A percentile compares a stretch with the other conserved stretches of the same genome.
These are phyloP conservation scores for Mareca penelope DNA, from an alignment of 2,797 vertebrate species.

Conservation along the genomic window DNA sequence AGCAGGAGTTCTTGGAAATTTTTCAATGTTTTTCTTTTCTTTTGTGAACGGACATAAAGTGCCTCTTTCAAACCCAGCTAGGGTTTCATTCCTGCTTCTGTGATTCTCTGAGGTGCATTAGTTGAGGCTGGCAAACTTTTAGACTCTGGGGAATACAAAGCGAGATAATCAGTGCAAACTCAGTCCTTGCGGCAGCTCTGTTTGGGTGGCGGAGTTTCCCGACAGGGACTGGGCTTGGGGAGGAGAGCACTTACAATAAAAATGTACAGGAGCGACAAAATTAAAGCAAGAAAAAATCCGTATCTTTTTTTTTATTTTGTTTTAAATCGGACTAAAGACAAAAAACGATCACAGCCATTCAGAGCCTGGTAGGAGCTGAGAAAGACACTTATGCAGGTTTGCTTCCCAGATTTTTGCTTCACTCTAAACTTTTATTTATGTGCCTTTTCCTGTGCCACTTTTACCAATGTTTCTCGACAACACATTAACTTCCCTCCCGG, in stretches of 20 bases:
- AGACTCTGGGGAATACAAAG: constrained; percentile 33
- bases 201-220: constrained; percentile 41
- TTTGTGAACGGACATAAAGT: constrained; percentile 65
- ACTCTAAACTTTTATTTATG: constrained; percentile 76
- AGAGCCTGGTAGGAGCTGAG: not conserved
- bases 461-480: constrained; percentile 83
- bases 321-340: not conserved
- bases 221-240: not conserved
- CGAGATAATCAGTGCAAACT: constrained; percentile 35
- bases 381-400: constrained; percentile 16
- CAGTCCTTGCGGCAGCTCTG: not conserved
- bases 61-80: constrained; percentile 65
- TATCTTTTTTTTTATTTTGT: not conserved
- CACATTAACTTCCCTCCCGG: constrained; percentile 85
- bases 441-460: constrained; percentile 72
- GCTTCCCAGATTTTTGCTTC: constrained; percentile 65
- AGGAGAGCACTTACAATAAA: not conserved
- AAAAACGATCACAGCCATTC: not conserved
- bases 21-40: constrained; percentile 63
- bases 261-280: not conserved
- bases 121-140: constrained; percentile 50
- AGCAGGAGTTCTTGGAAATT: constrained; percentile 55
- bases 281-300: not conserved
- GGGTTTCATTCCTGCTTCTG: constrained; percentile 55
- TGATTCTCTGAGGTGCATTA: constrained; percentile 54